Evolutionary conservation across 30 jellyfish, hydroid and myxozoan species (phyloP).

Genomic region (Mastigias papua): DNA sequence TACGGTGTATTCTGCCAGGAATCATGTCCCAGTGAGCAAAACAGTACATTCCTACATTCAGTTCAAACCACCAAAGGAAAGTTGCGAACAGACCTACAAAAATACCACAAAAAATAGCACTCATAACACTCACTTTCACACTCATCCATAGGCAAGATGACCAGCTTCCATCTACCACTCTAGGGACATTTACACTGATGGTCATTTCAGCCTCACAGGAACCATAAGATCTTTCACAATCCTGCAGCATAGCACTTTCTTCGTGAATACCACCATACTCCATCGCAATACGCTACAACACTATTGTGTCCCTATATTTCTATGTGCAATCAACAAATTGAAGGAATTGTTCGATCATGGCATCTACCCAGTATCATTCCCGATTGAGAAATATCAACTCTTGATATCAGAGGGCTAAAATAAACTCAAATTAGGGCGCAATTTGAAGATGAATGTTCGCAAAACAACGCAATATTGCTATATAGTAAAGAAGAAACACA

Average conservation of each 20-base stretch:
- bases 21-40: background rate
- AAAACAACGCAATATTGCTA: no score
- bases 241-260: background rate
- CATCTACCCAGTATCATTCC: no score
- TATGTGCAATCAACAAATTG: no score
- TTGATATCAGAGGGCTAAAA: no score
- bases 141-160: background rate
- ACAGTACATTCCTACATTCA: conserved; percentile 26
- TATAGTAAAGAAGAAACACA: no score
- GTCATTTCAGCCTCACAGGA: background rate
- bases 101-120: background rate
- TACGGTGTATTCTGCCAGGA: conserved; percentile 5
- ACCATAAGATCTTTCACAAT: background rate
- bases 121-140: background rate
- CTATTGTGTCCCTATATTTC: no score
- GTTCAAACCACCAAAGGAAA: conserved; percentile 27
- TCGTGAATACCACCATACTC: background rate
- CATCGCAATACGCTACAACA: background rate
- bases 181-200: background rate
- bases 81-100: conserved; percentile 22
- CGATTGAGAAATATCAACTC: no score
- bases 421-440: no score
- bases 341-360: no score
- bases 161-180: background rate
- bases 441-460: no score